phyloP scores from a whole-genome alignment of 1,140 invertebrate genomes.

The Drosophila arizonae region DNA sequence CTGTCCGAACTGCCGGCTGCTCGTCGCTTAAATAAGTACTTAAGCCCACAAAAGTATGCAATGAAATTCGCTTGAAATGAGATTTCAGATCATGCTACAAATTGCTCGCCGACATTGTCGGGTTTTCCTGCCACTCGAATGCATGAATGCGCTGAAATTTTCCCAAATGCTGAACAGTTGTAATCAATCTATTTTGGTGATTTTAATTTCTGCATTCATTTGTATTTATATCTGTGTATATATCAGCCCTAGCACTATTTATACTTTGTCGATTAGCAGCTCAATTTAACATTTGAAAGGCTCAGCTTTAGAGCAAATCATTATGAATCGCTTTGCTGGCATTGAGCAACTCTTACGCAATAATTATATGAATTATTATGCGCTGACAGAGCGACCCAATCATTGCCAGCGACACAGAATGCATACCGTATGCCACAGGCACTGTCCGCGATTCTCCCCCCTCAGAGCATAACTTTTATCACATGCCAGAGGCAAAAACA shows the following conservation, averaged over 20 bases:
- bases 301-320: background rate
- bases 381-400: slow-evolving; percentile 30
- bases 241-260: too few species aligned
- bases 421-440: slow-evolving; percentile 57
- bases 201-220: too few species aligned
- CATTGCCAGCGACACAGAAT: slow-evolving; percentile 50
- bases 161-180: background rate
- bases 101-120: slow-evolving; percentile 45
- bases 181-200: too few species aligned
- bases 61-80: slow-evolving; percentile 74
- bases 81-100: slow-evolving; percentile 59
- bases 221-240: background rate
- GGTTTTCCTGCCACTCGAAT: slow-evolving; percentile 9
- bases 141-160: slow-evolving; percentile 50
- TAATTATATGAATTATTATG: slow-evolving; percentile 57
- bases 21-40: slow-evolving; percentile 70
- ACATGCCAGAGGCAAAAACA: slow-evolving; percentile 65
- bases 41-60: slow-evolving; percentile 75
- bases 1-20: slow-evolving; percentile 10
- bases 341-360: slow-evolving; percentile 18
- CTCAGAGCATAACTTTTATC: slow-evolving; percentile 62
- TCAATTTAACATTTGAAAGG: background rate
- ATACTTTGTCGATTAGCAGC: too few species aligned
- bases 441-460: slow-evolving; percentile 5
- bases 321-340: background rate